phyloP scores from a whole-genome alignment of 2,888 invertebrate genomes.

The Seira musarum region DNA sequence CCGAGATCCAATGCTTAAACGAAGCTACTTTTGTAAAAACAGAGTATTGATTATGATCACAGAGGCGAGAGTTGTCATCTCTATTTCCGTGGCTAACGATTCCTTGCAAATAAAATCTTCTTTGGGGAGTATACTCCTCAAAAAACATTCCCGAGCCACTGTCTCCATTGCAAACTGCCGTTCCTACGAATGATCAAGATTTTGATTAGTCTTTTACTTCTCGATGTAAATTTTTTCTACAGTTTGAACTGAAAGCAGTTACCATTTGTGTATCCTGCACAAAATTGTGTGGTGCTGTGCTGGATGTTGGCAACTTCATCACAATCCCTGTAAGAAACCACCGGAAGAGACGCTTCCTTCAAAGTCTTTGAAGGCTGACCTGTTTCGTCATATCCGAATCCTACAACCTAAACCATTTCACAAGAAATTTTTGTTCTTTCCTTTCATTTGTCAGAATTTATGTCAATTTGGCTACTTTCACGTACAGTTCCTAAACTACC shows the following conservation, averaged over 20 bases:
- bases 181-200: too few relatives aligned
- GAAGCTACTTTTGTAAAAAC: constrained; percentile 60
- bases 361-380: constrained; percentile 52
- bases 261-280: constrained; percentile 64
- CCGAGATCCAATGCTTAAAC: constrained; percentile 60
- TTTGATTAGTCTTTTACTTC: not conserved
- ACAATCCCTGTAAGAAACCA: constrained; percentile 63
- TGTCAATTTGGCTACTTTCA: constrained; percentile 6
- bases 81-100: constrained; percentile 62
- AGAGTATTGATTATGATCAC: constrained; percentile 59
- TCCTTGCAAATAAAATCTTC: constrained; percentile 38
- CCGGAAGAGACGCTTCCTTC: constrained; percentile 57
- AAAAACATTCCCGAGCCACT: constrained; percentile 60
- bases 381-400: constrained; percentile 62
- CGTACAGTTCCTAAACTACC: constrained; percentile 60
- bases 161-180: constrained; percentile 63
- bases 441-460: too few relatives aligned
- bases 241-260: too few relatives aligned
- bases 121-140: constrained; percentile 32
- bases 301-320: constrained; percentile 54
- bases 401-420: too few relatives aligned
- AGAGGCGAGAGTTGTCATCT: constrained; percentile 44
- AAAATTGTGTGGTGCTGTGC: constrained; percentile 60
- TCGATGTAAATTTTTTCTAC: not conserved
- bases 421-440: too few relatives aligned